phyloP scores from a whole-genome alignment of 1,140 invertebrate genomes.

The Notospermus geniculatus region DNA sequence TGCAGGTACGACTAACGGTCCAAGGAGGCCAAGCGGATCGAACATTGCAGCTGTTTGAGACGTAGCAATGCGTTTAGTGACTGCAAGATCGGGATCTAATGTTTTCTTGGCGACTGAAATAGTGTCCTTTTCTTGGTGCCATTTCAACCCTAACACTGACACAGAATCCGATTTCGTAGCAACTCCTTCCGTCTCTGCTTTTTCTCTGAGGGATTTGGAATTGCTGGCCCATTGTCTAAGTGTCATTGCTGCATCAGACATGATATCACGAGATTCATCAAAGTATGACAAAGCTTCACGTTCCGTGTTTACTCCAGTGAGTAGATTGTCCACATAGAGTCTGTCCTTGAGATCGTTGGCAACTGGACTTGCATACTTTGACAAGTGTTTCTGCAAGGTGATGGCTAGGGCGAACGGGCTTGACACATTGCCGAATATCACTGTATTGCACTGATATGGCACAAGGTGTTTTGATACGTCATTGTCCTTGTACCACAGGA shows the following conservation, averaged over 20 bases:
- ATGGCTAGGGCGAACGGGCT: neutral
- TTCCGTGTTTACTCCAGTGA: neutral
- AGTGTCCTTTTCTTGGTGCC: neutral
- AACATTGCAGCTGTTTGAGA: neutral
- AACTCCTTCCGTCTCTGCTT: neutral
- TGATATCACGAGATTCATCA: neutral
- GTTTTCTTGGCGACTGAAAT: neutral
- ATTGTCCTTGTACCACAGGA: too few relatives aligned
- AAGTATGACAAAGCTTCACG: neutral
- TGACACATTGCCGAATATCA: too few relatives aligned
- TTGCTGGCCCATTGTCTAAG: neutral
- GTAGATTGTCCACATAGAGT: constrained; percentile 4
- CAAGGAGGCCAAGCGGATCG: constrained; percentile 4
- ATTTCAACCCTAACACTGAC: neutral
- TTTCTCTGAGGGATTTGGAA: neutral
- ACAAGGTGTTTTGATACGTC: too few relatives aligned
- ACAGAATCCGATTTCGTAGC: neutral
- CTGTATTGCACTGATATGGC: too few relatives aligned
- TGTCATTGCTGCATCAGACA: neutral
- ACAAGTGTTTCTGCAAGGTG: neutral
- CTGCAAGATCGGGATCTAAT: neutral
- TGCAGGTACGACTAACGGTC: neutral
- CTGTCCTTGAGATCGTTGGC: neutral
- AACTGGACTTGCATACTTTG: neutral
- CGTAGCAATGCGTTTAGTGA: neutral